These are phyloP conservation scores for Bujurquina vittata DNA, from an alignment of 2,113 vertebrate species.

Conservation along the genomic window DNA sequence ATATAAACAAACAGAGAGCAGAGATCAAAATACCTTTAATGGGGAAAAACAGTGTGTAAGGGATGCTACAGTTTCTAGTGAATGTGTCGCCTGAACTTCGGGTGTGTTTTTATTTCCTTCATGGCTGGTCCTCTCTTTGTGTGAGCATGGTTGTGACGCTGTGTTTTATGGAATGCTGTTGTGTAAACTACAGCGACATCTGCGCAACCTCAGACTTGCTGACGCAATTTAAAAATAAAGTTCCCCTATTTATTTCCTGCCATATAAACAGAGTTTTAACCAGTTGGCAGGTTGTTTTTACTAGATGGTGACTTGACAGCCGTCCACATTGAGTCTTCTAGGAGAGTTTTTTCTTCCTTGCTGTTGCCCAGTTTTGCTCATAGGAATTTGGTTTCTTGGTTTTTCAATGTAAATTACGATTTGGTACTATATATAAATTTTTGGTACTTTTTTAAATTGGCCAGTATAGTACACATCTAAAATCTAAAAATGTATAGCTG, in stretches of 20 bases:
- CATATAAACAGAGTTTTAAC: neutral
- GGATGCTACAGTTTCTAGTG: neutral
- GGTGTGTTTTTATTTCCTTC: neutral
- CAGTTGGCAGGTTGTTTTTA: neutral
- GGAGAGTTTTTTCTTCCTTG: neutral
- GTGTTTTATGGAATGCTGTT: rapidly evolving
- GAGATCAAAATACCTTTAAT: neutral
- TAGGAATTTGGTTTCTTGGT: neutral
- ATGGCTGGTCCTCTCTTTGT: neutral
- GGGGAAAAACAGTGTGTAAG: neutral
- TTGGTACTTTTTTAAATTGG: neutral
- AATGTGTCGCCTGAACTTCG: neutral
- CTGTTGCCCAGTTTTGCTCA: neutral
- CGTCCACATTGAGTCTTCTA: neutral
- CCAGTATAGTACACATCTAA: neutral
- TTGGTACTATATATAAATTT: neutral
- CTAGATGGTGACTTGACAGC: neutral
- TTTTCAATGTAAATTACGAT: neutral
- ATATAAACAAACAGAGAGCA: neutral
- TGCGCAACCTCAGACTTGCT: neutral
- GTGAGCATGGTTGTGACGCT: rapidly evolving
- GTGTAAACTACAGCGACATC: neutral
- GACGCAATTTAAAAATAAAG: neutral
- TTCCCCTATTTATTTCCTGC: neutral
- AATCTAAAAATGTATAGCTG: neutral